Percentiles rank a stretch among this genome's conserved stretches.
These are phyloP conservation scores for Apeira syringaria DNA, from an alignment of 2,888 invertebrate genomes.

Conservation along the genomic window DNA sequence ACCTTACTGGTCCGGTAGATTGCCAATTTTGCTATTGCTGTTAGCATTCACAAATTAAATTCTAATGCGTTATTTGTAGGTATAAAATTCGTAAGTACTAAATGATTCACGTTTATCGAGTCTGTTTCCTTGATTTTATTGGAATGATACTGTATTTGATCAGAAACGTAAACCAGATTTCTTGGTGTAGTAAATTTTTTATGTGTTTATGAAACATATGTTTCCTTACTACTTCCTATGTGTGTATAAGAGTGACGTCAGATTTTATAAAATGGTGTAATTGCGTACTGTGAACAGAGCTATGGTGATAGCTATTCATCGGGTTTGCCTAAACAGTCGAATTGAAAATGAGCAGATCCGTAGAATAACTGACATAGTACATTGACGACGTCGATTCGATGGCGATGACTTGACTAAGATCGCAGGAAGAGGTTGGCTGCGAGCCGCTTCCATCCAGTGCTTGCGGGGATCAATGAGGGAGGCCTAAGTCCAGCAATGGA, in stretches of 20 bases:
- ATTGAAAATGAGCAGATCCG: no score
- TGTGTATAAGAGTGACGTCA: background rate
- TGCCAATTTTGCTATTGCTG: slow-evolving; percentile 11
- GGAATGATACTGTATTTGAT: slow-evolving; percentile 10
- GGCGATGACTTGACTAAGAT: no score
- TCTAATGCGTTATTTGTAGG: slow-evolving; percentile 20
- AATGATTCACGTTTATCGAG: slow-evolving; percentile 23
- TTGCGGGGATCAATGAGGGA: no score
- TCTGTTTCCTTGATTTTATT: slow-evolving; percentile 22
- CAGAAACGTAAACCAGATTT: slow-evolving; percentile 13
- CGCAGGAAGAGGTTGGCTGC: no score
- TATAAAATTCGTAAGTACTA: slow-evolving; percentile 16
- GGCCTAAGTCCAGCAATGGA: no score
- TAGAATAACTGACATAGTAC: no score
- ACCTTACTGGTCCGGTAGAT: slow-evolving; percentile 14
- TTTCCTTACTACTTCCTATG: slow-evolving; percentile 2
- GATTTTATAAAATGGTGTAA: no score
- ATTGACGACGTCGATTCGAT: no score
- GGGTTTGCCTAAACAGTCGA: no score
- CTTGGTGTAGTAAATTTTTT: slow-evolving; percentile 4
- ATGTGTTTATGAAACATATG: slow-evolving; percentile 2
- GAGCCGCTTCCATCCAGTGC: no score
- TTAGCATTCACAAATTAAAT: slow-evolving; percentile 20
- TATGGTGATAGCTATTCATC: no score
- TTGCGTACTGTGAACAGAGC: no score